phyloP scores from a whole-genome alignment of 2,888 invertebrate species.

The Aphodius granarius region DNA sequence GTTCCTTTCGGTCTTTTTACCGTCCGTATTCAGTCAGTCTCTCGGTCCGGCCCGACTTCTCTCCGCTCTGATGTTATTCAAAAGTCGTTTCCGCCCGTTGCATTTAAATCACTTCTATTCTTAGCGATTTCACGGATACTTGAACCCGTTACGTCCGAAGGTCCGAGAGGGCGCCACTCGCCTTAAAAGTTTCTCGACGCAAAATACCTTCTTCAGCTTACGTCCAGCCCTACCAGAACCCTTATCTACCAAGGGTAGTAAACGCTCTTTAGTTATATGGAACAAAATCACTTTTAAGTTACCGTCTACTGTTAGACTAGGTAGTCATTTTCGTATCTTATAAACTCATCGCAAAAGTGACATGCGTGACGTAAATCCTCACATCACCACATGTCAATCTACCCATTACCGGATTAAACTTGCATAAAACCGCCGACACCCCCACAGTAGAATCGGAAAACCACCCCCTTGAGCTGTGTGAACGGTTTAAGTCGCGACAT shows the following conservation, averaged over 20 bases:
- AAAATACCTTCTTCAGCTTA: neutral
- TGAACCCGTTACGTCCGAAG: constrained; percentile 27
- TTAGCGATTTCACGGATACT: constrained; percentile 40
- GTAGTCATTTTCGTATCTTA: neutral
- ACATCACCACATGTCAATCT: neutral
- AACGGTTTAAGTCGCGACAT: constrained; percentile 16
- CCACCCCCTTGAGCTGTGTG: neutral
- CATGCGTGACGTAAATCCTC: neutral
- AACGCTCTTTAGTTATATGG: too few species aligned
- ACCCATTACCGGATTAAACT: neutral
- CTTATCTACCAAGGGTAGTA: neutral
- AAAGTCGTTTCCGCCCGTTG: constrained; percentile 29
- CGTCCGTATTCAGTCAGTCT: neutral
- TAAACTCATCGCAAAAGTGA: neutral
- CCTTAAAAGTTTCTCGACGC: constrained; percentile 16
- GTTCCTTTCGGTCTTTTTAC: neutral
- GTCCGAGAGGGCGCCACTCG: constrained; percentile 19
- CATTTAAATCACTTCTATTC: constrained; percentile 41
- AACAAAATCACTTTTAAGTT: too few species aligned
- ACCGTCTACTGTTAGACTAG: too few species aligned
- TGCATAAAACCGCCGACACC: neutral
- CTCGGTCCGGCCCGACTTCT: neutral
- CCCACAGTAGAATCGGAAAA: neutral
- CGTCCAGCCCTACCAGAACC: neutral
- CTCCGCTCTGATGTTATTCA: constrained; percentile 22